Percentiles rank a stretch among this genome's conserved stretches.
Conservation (phyloP, 2,113 vertebrate species). For the Apus apus region DNA sequence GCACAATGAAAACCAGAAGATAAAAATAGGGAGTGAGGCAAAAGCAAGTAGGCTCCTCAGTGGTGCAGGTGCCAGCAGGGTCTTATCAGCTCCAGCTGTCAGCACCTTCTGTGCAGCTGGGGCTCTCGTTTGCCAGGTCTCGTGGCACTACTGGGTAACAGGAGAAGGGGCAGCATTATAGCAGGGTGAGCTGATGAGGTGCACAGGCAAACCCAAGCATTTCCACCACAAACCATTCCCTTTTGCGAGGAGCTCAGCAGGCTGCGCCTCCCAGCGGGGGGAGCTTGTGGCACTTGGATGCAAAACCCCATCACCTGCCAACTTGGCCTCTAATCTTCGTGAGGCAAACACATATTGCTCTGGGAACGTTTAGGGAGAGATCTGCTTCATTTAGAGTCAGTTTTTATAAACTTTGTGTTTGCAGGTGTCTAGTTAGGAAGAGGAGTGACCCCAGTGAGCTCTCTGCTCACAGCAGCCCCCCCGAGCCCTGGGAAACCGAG, state of each 20-base stretch:
- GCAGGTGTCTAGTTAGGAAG: slow-evolving; percentile 21
- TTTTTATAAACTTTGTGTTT: slow-evolving; percentile 50
- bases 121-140: background rate
- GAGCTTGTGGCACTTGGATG: slow-evolving; percentile 37
- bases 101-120: background rate
- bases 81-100: background rate
- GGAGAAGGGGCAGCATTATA: background rate
- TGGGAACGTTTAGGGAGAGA: slow-evolving; percentile 58
- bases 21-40: accelerated
- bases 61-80: accelerated
- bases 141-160: background rate
- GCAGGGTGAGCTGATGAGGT: background rate
- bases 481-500: background rate
- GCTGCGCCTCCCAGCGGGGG: background rate
- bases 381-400: slow-evolving; percentile 42
- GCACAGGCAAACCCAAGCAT: background rate
- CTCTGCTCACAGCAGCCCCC: background rate
- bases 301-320: slow-evolving; percentile 63
- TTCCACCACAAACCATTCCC: background rate
- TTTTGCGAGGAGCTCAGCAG: background rate
- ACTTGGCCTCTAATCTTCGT: slow-evolving; percentile 33
- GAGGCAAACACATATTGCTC: slow-evolving; percentile 38
- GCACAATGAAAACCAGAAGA: background rate
- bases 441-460: slow-evolving; percentile 16
- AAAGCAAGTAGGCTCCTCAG: accelerated